Conservation (phyloP, 2,113 vertebrate species). For the Herpetotheres cachinnans region DNA sequence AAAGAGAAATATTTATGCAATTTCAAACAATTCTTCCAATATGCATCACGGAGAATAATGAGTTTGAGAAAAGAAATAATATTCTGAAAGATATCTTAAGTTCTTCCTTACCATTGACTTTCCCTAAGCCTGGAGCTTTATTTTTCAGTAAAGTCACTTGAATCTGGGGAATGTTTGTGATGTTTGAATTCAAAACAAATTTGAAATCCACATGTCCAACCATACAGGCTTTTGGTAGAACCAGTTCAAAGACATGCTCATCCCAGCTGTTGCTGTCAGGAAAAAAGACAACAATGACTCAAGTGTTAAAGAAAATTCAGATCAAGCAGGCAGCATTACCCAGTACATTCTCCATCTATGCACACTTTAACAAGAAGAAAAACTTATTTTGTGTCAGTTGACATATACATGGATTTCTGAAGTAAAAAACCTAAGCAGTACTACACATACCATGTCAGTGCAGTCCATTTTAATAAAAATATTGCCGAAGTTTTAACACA, state of each 20-base stretch:
- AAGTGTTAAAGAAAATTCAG: neutral
- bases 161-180: conserved; percentile 97
- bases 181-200: conserved; percentile 96
- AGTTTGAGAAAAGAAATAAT: neutral
- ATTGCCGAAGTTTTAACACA: neutral
- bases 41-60: neutral
- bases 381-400: neutral
- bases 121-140: conserved; percentile 94
- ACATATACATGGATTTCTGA: neutral
- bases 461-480: neutral
- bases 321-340: neutral
- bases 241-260: conserved; percentile 96
- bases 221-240: conserved; percentile 98
- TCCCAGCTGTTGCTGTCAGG: conserved; percentile 94
- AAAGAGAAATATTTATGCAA: neutral
- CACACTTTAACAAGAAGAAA: neutral
- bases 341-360: neutral
- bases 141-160: conserved; percentile 98
- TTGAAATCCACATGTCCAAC: conserved; percentile 99
- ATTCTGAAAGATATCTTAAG: neutral
- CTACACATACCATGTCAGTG: neutral
- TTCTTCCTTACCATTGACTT: conserved; percentile 89
- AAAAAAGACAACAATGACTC: neutral
- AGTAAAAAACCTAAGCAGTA: neutral
- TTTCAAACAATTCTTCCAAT: neutral